Conservation (phyloP, 2,113 vertebrate genomes). For the Tragelaphus scriptus region DNA sequence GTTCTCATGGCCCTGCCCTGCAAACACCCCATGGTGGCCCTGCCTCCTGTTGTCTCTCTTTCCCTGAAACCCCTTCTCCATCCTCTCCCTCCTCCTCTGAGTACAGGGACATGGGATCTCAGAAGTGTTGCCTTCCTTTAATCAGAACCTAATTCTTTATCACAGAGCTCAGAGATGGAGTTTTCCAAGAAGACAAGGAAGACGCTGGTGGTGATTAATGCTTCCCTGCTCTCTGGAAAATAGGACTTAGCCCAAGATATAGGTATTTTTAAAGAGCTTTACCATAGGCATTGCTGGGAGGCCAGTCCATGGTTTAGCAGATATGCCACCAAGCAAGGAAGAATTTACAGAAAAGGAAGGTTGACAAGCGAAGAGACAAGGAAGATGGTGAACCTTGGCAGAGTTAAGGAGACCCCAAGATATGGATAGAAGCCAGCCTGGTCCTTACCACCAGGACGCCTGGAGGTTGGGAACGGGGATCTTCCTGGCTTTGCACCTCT, state of each 20-base stretch:
- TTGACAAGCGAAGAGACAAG: neutral
- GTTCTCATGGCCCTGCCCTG: neutral
- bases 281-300: conserved; percentile 32
- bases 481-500: neutral
- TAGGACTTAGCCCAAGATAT: conserved; percentile 35
- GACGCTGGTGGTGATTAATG: conserved; percentile 59
- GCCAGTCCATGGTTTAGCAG: conserved; percentile 33
- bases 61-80: neutral
- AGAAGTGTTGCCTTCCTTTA: conserved; percentile 40
- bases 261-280: conserved; percentile 62
- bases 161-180: neutral
- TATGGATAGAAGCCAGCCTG: neutral
- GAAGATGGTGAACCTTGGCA: rapidly evolving
- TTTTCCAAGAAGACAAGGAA: conserved; percentile 58
- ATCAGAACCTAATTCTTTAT: conserved; percentile 71
- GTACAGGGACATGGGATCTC: conserved; percentile 25
- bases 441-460: neutral
- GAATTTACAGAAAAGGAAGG: conserved; percentile 49
- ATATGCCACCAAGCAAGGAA: conserved; percentile 27
- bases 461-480: rapidly evolving
- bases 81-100: conserved; percentile 10
- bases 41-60: rapidly evolving
- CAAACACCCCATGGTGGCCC: neutral
- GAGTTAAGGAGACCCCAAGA: neutral
- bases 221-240: conserved; percentile 67